phyloP scores from a whole-genome alignment of 2,888 invertebrate genomes.

The Netelia virgata region DNA sequence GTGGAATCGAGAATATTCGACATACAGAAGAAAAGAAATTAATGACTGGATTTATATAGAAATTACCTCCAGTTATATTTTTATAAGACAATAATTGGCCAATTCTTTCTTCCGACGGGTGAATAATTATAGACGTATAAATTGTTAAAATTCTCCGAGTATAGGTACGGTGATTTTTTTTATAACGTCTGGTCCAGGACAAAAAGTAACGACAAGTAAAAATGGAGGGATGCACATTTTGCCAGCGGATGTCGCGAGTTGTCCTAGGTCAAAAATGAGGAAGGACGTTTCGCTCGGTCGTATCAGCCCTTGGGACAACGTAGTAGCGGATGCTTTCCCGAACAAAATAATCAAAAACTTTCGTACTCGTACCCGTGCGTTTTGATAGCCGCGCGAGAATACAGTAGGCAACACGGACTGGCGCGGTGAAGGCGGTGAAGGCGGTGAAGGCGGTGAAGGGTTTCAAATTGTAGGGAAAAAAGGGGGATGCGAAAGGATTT shows the following conservation, averaged over 20 bases:
- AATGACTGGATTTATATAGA: no score
- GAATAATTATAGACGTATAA: no score
- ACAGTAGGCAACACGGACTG: conserved; percentile 54
- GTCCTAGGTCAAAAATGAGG: conserved; percentile 42
- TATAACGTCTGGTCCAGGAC: neutral
- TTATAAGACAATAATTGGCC: neutral
- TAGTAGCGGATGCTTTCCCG: conserved; percentile 33
- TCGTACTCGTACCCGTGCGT: conserved; percentile 60
- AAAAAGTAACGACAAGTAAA: neutral
- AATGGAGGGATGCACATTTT: conserved; percentile 7
- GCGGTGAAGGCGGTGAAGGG: conserved; percentile 47
- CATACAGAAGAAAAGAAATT: no score
- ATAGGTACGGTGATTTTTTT: neutral
- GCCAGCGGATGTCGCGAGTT: conserved; percentile 15
- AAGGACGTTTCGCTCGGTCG: conserved; percentile 20
- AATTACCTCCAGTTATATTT: neutral
- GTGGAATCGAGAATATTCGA: no score
- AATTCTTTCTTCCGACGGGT: neutral
- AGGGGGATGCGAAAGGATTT: conserved; percentile 59
- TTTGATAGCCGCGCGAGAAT: conserved; percentile 42
- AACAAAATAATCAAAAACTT: conserved; percentile 56
- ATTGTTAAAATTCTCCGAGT: neutral
- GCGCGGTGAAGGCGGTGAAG: conserved; percentile 48
- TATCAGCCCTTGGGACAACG: conserved; percentile 48
- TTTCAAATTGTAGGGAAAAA: conserved; percentile 15